phyloP scores from a whole-genome alignment of 2,113 vertebrate species.

The Ameiurus melas region DNA sequence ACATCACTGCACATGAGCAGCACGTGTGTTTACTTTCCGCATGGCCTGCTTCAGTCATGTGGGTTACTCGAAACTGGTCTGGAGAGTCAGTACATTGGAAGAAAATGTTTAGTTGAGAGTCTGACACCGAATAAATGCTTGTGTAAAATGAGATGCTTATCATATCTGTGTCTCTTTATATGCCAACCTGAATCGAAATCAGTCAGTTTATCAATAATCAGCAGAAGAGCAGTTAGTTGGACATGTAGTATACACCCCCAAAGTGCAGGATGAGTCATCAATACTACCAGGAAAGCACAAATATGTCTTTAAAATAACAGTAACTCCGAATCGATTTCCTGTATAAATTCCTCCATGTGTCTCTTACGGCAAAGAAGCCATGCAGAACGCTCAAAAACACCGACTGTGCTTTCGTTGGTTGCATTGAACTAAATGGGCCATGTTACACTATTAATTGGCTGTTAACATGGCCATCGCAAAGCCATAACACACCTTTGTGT shows the following conservation, averaged over 20 bases:
- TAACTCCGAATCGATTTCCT: neutral
- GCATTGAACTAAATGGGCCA: neutral
- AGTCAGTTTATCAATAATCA: neutral
- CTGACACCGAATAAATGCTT: slow-evolving; percentile 43
- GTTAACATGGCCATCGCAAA: neutral
- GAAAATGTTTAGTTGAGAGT: slow-evolving; percentile 43
- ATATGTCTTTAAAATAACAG: neutral
- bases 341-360: neutral
- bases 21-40: neutral
- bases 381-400: neutral
- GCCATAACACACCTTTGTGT: neutral
- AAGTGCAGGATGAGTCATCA: neutral
- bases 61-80: slow-evolving; percentile 30
- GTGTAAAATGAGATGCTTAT: slow-evolving; percentile 45
- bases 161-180: neutral
- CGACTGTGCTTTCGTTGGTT: neutral
- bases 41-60: slow-evolving; percentile 26
- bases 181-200: slow-evolving; percentile 23
- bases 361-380: neutral
- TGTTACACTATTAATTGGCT: slow-evolving; percentile 27
- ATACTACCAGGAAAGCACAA: neutral
- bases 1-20: neutral
- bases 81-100: slow-evolving; percentile 2
- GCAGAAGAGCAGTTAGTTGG: neutral
- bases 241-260: neutral